Evolutionary conservation across 2,888 invertebrate species (phyloP), one percentile per base, ranked within the genome.

Genomic region (Phanerotoma sp.): DNA sequence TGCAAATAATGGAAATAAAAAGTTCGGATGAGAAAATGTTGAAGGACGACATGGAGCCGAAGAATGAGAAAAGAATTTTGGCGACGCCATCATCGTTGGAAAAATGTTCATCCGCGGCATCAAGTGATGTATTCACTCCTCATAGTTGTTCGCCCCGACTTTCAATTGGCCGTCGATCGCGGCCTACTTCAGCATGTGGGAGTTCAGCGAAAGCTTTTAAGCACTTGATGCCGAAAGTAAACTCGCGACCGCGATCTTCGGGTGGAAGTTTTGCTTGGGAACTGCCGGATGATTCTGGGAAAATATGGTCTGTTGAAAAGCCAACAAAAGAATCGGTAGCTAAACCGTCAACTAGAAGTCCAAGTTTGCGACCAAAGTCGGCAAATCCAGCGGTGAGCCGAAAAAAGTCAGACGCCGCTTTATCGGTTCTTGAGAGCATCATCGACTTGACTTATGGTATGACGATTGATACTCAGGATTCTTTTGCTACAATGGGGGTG

Each of bases 231-330:
- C 28, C 54, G 3, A 55, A 55, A 51, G 40, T 49, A 6, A 51
- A 28, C 18, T 40, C 56, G 0, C 53, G 63, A 30, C 63, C 63
- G 4, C 57, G 45, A 50, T 58, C 61, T 3, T 58, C 60, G 0
- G 57, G 57, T 7, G 61, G 52, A 4, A 49, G 51, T 42, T 63
- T 58, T 41, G 61, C 50, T 5, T 63, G 61, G 61, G 63, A 63
- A 18, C 56, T 60, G 15, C 61, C 61, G 1, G 60, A 61, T 28
- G 35, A 55, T 32, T 45, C 61, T 3, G 54, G 48, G 11, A 18
- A 47, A 9, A 37, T 22, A 18, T 47, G 46, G 49, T 47, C 49
- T 50, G 15, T 37, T 38, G 53, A 57, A 11, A 10, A 32, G 20
- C 21, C 48, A 3, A 16, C 48, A 3, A 16, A 46, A 9, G 16